Conservation (phyloP, 1,140 invertebrate species). For the Pogonognathellus flavescens region DNA sequence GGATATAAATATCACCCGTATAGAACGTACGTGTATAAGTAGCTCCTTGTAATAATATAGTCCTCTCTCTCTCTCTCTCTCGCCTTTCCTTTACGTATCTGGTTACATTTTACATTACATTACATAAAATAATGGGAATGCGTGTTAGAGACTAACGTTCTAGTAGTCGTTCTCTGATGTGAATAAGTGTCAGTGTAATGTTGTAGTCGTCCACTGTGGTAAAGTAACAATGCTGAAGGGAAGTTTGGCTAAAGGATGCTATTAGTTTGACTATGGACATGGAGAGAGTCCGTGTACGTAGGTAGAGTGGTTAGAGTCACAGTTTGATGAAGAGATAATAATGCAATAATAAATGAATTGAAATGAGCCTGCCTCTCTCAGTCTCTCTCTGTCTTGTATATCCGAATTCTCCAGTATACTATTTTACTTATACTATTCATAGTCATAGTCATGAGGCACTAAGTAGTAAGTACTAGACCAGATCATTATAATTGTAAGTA, state of each 20-base stretch:
- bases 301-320: constrained; percentile 7
- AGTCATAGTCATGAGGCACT: too few species aligned
- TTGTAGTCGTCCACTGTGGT: not conserved
- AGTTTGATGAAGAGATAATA: constrained; percentile 45
- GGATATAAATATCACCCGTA: too few species aligned
- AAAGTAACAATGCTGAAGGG: not conserved
- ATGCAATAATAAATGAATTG: constrained; percentile 50
- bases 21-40: too few species aligned
- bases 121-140: constrained; percentile 42
- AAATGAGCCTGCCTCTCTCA: not conserved
- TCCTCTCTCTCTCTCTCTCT: too few species aligned
- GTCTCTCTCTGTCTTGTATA: not conserved
- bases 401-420: not conserved
- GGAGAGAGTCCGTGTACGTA: not conserved
- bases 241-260: constrained; percentile 27
- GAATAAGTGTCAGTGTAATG: not conserved
- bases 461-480: too few species aligned
- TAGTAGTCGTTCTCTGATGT: constrained; percentile 30
- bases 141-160: not conserved
- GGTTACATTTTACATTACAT: constrained; percentile 23
- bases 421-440: too few species aligned
- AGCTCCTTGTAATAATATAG: too few species aligned
- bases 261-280: constrained; percentile 5
- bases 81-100: not conserved
- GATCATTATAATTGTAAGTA: too few species aligned